Percentiles rank a stretch among this genome's conserved stretches.
Conservation (phyloP, 2,797 vertebrate species). For the Pogonophryne albipinna region DNA sequence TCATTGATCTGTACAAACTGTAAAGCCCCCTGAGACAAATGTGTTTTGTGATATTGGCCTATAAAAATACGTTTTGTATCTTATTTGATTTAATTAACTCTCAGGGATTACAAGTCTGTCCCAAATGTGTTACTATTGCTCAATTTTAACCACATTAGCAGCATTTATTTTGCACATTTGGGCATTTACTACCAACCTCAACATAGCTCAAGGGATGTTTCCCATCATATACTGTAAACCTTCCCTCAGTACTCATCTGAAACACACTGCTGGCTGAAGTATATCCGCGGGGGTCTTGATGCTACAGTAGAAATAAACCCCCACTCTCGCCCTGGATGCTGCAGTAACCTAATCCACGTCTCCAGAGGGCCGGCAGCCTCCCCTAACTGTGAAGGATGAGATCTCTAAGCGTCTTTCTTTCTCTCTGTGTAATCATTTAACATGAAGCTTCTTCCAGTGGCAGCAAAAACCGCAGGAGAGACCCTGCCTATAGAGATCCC, state of each 20-base stretch:
- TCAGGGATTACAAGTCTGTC: slow-evolving; percentile 16
- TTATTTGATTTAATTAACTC: background rate
- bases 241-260: slow-evolving; percentile 35
- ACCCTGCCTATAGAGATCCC: slow-evolving; percentile 30
- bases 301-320: slow-evolving; percentile 51
- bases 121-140: slow-evolving; percentile 11
- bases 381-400: slow-evolving; percentile 67
- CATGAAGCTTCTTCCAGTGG: slow-evolving; percentile 51
- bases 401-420: slow-evolving; percentile 49
- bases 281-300: slow-evolving; percentile 40
- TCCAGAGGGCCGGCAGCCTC: slow-evolving; percentile 52
- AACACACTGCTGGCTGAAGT: slow-evolving; percentile 35
- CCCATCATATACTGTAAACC: slow-evolving; percentile 40
- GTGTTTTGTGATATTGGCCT: background rate
- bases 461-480: slow-evolving; percentile 47
- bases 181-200: slow-evolving; percentile 27
- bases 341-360: slow-evolving; percentile 67
- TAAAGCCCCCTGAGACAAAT: no score
- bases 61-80: background rate
- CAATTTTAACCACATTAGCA: background rate
- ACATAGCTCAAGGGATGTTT: slow-evolving; percentile 48
- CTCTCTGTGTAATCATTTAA: slow-evolving; percentile 56
- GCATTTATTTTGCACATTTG: background rate
- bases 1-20: background rate
- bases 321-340: slow-evolving; percentile 17